Evolutionary conservation across 2,113 vertebrate genomes (phyloP).

Genomic region (Nymphicus hollandicus): DNA sequence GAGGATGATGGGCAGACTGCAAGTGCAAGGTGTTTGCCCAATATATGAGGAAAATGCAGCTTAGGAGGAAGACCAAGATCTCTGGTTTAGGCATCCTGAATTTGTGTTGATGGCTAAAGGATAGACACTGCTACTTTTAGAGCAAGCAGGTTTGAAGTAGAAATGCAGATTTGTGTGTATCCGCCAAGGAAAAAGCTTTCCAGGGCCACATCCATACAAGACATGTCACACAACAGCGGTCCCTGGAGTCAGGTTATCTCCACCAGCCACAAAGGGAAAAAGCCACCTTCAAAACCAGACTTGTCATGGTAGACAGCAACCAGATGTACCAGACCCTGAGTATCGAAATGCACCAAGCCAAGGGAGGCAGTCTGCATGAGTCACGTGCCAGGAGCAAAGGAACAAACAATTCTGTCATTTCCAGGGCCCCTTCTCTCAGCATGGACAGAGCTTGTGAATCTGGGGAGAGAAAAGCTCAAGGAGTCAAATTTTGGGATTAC

Average conservation of each 20-base stretch:
- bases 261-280: neutral
- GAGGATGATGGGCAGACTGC: neutral
- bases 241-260: neutral
- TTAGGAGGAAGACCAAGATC: neutral
- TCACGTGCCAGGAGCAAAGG: neutral
- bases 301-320: neutral
- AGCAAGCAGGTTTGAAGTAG: neutral
- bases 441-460: neutral
- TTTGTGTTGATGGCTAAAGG: neutral
- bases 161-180: neutral
- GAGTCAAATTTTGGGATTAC: neutral
- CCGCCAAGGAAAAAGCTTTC: neutral
- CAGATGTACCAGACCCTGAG: accelerated
- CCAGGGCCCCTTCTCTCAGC: neutral
- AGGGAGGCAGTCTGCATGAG: neutral
- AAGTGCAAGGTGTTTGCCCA: neutral
- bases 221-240: neutral
- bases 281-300: neutral
- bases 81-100: neutral
- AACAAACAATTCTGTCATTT: neutral
- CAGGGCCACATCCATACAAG: neutral
- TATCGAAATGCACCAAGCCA: accelerated
- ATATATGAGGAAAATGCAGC: neutral
- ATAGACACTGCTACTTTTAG: neutral
- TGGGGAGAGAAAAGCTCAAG: neutral